These are phyloP conservation scores for Nyleta sp. DNA, from an alignment of 2,888 invertebrate genomes.

Conservation along the genomic window DNA sequence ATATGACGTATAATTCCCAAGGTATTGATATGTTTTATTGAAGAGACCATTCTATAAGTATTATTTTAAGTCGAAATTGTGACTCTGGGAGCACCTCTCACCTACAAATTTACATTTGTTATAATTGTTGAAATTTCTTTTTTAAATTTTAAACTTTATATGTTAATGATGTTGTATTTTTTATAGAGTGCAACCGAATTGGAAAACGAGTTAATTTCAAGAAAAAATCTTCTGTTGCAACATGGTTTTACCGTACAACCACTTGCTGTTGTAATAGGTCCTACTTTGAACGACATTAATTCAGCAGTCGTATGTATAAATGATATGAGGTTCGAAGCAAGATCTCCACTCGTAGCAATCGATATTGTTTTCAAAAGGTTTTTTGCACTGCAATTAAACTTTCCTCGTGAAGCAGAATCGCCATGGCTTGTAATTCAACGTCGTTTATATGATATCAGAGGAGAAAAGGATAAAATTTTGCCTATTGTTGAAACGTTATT, in stretches of 20 bases:
- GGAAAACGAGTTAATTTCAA: neutral
- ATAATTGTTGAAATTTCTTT: no score
- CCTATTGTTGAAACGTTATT: conserved; percentile 39
- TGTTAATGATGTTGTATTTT: no score
- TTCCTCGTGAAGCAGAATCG: conserved; percentile 44
- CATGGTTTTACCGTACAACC: conserved; percentile 47
- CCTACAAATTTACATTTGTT: no score
- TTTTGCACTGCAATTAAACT: conserved; percentile 47
- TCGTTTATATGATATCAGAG: conserved; percentile 35
- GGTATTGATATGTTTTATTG: no score
- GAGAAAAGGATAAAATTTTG: conserved; percentile 37
- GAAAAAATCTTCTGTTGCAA: conserved; percentile 3
- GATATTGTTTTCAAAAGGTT: conserved; percentile 57
- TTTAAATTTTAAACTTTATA: no score
- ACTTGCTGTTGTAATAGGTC: conserved; percentile 48
- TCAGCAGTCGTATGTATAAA: conserved; percentile 53
- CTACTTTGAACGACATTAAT: conserved; percentile 20
- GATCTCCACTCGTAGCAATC: conserved; percentile 37
- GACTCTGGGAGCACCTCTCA: no score
- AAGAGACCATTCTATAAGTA: no score
- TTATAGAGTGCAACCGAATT: conserved; percentile 14
- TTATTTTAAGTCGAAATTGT: no score
- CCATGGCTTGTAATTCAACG: conserved; percentile 52
- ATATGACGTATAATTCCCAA: no score
- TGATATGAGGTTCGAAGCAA: conserved; percentile 32